These are phyloP conservation scores for Trissolcus brochymenae DNA, from an alignment of 2,888 invertebrate genomes.

Conservation along the genomic window DNA sequence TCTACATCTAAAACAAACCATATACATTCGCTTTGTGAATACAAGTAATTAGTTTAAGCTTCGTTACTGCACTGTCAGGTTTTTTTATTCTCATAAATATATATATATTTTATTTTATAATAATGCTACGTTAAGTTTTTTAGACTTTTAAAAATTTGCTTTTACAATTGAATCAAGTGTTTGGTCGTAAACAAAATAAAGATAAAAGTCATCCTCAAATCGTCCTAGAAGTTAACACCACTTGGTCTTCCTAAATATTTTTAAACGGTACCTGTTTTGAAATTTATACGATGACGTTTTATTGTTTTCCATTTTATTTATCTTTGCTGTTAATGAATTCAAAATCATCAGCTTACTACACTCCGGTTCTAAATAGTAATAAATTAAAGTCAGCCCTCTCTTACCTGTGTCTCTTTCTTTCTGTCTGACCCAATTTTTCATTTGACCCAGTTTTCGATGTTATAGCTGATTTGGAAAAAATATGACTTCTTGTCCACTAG, in stretches of 20 bases:
- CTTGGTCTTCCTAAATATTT: not conserved
- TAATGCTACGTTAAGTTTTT: too few relatives aligned
- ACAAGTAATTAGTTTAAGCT: constrained; percentile 41
- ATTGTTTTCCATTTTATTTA: constrained; percentile 48
- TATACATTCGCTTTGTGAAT: constrained; percentile 31
- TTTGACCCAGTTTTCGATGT: too few relatives aligned
- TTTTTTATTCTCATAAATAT: not conserved
- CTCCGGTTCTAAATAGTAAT: constrained; percentile 39
- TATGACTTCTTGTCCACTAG: too few relatives aligned
- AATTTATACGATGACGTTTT: constrained; percentile 9
- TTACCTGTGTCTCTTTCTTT: constrained; percentile 41
- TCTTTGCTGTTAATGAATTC: constrained; percentile 43
- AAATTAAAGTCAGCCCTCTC: constrained; percentile 28
- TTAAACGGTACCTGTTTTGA: not conserved
- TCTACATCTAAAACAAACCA: constrained; percentile 44
- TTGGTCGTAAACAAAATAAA: too few relatives aligned
- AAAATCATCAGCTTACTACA: constrained; percentile 46
- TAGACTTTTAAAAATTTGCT: too few relatives aligned
- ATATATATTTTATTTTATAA: too few relatives aligned
- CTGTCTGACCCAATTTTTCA: not conserved
- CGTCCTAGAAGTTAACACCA: not conserved
- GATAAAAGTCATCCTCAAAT: not conserved
- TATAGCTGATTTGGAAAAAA: too few relatives aligned
- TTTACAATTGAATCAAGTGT: too few relatives aligned
- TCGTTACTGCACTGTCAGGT: constrained; percentile 3